Base-by-base conservation (phyloP, 1,140 invertebrate species). In the Holcopasites calliopsidis region DNA sequence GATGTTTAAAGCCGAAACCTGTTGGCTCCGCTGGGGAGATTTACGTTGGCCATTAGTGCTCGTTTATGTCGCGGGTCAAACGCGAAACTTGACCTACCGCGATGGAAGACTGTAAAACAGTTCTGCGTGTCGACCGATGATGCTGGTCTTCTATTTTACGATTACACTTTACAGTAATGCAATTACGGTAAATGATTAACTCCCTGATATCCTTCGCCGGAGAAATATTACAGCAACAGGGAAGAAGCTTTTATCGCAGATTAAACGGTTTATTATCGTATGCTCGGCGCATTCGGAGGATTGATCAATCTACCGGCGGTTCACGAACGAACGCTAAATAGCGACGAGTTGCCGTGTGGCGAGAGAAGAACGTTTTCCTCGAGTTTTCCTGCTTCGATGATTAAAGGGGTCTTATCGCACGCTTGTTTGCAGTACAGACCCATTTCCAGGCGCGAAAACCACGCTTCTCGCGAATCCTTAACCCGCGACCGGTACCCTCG, bases 401-500 rank as follows among this genome's bases (percentile, higher is more conserved):
- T 65, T 44, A 73, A 73, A 66, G 38, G 50, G 71, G 71, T 55
- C 71, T 73, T 50, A 8, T 52, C 47, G 60, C 62, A 49, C 38
- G 71, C 38, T 23, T 42, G 70, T 73, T n/a, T 73, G 21, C 62
- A 50, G 2, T 10, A 11, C 31, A 35, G 64, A 69, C 40, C 64
- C 55, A 70, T 80, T 82, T 82, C 50, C 54, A 80, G 61, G 16
- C 38, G 55, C 62, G 74, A 77, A 77, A 81, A 81, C 64, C 74
- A 21, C 31, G 33, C 54, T 81, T 82, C 68, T 58, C 49, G 62
- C 61, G 44, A 49, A 49, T 54, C 44, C 79, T 26, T n/a, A n/a
- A 28, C 33, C n/a, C 50, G n/a, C 44, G 57, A 78, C 50, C 79
- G 79, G 79, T 82, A 83, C 65, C n/a, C n/a, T 82, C 74, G 80